Base-by-base conservation (phyloP, 2,888 invertebrate species). In the Trichacis sp. region DNA sequence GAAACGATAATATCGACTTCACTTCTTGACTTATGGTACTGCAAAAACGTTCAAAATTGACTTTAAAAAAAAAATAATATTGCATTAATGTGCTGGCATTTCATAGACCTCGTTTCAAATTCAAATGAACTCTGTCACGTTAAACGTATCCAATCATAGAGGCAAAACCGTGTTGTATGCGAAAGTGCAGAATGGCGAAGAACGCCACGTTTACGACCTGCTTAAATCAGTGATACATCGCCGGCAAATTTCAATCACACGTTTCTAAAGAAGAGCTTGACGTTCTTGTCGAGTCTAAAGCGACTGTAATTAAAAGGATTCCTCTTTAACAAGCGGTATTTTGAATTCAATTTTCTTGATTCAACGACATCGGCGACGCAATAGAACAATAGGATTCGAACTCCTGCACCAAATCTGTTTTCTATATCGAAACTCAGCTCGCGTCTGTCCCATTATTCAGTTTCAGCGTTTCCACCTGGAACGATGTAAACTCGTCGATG, bases 361-460 rank as follows among this genome's bases (percentile, higher is more conserved):
- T n/a, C 8, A n/a, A 6, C 11, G 33, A 6, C 11, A 6, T 11
- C 2, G 11, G 33, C 33, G 9, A 33, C 9, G 33, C n/a, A 15
- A 18, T 14, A 14, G 42, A 42, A 42, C 15, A 42, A 42, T 14
- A 14, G n/a, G n/a, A 42, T 14, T 42, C n/a, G 5, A 12, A 45
- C 20, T 45, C 20, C 19, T 8, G 18, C 29, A 18, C 47, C 4
- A n/a, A 17, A 47, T 47, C 29, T 29, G 15, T 48, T 15, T 48
- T 33, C 33, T 33, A 49, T 18, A 12, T 19, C 47, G 14, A 18
- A n/a, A 43, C 17, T 43, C 43, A 19, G 42, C 5, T n/a, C 18
- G 43, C 18, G 15, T 46, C 20, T 55, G 17, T 40, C n/a, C 29
- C 45, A 48, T 55, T 48, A 56, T 43, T 56, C 49, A 42, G 30